Evolutionary conservation across 2,888 invertebrate genomes (phyloP).

Genomic region (Smittia aterrima): DNA sequence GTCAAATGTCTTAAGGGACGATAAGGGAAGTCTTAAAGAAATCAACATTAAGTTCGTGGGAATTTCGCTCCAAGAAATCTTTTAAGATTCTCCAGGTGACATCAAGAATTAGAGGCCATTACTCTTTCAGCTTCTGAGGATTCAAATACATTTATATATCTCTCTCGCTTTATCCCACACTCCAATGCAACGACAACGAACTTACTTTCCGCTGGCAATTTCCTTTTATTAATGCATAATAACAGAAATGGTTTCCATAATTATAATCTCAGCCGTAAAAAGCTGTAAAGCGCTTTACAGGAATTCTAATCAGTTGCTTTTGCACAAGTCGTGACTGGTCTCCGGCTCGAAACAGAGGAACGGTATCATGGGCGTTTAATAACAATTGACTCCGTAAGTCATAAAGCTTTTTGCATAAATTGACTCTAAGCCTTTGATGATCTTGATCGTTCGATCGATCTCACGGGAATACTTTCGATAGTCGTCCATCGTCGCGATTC

Average conservation of each 20-base stretch:
- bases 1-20: too few species aligned
- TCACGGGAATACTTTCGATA: background rate
- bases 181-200: too few species aligned
- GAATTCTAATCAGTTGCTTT: conserved; percentile 1
- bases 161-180: too few species aligned
- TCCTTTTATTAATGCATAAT: too few species aligned
- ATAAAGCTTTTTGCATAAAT: background rate
- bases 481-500: background rate
- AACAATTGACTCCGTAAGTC: background rate
- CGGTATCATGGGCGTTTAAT: conserved; percentile 3
- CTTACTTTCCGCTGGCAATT: too few species aligned
- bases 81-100: too few species aligned
- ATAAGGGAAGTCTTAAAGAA: too few species aligned
- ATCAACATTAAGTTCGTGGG: too few species aligned
- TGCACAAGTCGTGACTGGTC: background rate
- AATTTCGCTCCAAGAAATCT: too few species aligned
- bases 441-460: background rate
- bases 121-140: too few species aligned
- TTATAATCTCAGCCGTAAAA: background rate
- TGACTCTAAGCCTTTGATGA: background rate
- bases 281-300: background rate
- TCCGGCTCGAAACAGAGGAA: background rate
- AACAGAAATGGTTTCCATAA: background rate
- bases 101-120: too few species aligned
- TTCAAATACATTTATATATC: too few species aligned